Base-by-base conservation (phyloP, 2,113 vertebrate genomes). In the Scolopax mira region DNA sequence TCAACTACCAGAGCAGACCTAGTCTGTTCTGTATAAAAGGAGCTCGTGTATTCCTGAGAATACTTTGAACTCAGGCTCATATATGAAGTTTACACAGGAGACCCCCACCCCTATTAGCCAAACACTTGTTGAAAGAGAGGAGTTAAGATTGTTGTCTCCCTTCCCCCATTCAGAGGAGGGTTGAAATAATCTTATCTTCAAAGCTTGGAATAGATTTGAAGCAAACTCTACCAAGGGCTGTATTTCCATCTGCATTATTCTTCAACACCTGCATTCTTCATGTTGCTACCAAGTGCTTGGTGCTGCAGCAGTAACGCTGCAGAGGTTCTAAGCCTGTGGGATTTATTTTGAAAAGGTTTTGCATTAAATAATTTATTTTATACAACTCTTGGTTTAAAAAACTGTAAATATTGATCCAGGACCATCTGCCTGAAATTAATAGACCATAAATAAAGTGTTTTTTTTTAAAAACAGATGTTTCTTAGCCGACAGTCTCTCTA, bases 171-270 rank as follows among this genome's bases (percentile, higher is more conserved):
- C 4, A 1, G 19, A 66, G 60, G 33, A 78, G 35, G 44, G 71
- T 70, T 91, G 90, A 91, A 96, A 90, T 92, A 83, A 19, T 64
- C 92, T 95, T 96, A 94, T 95, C 94, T 94, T 96, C 85, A 92
- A 96, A 96, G 94, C 64, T 67, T 64, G 30, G 64, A 73, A 51
- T 5, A 73, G 69, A 67, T 85, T 91, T 88, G 79, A 86, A 72
- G 60, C 75, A 60, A 83, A 37, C 55, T 73, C 41, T 95, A 46
- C 83, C 42, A 74, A 94, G 75, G 81, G 33, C 61, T 74, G 3
- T 83, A n/a, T 88, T 90, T 93, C 69, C 65, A 57, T 94, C 83
- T 48, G 35, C 24, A 8, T 30, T 86, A 67, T 88, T 95, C 89
- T 85, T 85, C 85, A 88, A 41, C 80, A 97, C 86, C 77, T 95